Conservation (phyloP, 1,140 invertebrate genomes). For the Carcinoscorpius rotundicauda region DNA sequence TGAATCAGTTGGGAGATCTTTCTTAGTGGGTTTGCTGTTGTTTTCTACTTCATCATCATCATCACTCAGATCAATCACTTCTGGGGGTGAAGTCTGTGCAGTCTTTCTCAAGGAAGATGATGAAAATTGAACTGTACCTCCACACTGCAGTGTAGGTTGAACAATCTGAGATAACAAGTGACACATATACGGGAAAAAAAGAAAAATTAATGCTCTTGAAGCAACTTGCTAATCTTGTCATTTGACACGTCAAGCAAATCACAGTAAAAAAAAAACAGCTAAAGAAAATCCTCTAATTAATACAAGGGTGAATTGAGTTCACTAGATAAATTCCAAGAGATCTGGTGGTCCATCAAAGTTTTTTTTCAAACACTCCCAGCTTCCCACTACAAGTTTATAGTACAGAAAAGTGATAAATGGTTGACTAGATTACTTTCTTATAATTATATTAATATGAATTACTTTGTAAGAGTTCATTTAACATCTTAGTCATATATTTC, state of each 20-base stretch:
- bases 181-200: background rate
- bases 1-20: background rate
- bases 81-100: constrained; percentile 10
- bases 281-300: background rate
- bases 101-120: constrained; percentile 9
- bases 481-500: no score
- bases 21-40: background rate
- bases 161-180: constrained; percentile 14
- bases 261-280: background rate
- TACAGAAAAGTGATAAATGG: no score
- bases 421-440: no score
- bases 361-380: no score
- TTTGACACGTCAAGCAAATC: background rate
- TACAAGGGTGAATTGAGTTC: background rate
- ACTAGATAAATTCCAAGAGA: no score
- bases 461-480: no score
- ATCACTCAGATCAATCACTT: constrained; percentile 20
- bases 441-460: no score
- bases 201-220: background rate
- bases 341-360: no score
- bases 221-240: background rate
- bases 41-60: constrained; percentile 8
- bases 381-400: no score
- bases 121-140: constrained; percentile 19
- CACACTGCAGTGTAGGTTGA: constrained; percentile 18